Conservation (phyloP, 2,797 vertebrate species). For the Lophotriccus pileatus region DNA sequence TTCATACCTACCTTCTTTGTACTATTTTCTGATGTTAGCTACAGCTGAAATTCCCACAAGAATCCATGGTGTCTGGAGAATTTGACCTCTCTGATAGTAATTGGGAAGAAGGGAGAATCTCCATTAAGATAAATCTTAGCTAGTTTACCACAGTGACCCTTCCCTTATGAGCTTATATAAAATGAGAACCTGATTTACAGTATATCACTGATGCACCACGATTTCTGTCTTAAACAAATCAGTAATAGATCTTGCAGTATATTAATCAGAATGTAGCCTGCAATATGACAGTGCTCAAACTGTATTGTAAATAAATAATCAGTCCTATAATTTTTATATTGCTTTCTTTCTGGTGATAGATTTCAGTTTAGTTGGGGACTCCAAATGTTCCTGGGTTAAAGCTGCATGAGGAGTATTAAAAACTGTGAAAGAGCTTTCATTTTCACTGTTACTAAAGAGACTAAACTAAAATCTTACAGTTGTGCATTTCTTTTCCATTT, state of each 20-base stretch:
- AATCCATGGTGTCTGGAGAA: neutral
- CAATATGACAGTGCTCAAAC: neutral
- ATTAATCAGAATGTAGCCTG: neutral
- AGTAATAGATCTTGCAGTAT: neutral
- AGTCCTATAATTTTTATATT: neutral
- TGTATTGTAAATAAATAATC: neutral
- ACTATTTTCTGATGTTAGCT: neutral
- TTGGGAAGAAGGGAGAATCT: neutral
- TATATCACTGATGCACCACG: neutral
- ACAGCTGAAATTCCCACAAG: neutral
- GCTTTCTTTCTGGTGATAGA: neutral
- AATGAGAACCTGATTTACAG: neutral
- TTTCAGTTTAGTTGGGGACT: neutral
- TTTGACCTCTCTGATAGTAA: neutral
- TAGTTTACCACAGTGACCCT: neutral
- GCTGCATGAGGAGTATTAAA: neutral
- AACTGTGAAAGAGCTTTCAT: neutral
- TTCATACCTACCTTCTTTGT: neutral
- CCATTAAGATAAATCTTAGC: neutral
- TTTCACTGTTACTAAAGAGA: neutral
- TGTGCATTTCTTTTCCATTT: neutral
- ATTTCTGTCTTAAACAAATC: neutral
- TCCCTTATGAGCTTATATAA: neutral
- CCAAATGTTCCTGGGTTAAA: neutral
- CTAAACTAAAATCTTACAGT: neutral